Conservation (phyloP, 2,888 invertebrate species). For the Harpalus rubripes region DNA sequence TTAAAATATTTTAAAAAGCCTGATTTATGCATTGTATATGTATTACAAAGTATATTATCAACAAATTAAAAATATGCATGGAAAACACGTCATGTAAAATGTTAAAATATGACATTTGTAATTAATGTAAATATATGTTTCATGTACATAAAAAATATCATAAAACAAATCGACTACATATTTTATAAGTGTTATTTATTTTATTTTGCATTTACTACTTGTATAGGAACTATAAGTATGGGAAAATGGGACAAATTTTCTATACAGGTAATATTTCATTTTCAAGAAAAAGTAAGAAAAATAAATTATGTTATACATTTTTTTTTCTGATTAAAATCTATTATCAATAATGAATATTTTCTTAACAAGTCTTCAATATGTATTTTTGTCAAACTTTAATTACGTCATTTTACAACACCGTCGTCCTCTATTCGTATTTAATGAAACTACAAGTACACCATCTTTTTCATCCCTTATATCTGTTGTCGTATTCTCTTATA, state of each 20-base stretch:
- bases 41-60: background rate
- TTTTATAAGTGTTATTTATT: background rate
- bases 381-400: too few species aligned
- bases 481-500: background rate
- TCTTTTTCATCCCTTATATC: conserved; percentile 27
- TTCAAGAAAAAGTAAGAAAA: too few species aligned
- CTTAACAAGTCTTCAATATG: too few species aligned
- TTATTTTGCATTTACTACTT: background rate
- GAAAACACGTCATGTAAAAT: background rate
- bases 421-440: too few species aligned
- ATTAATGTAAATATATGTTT: conserved; percentile 7
- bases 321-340: too few species aligned
- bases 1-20: background rate
- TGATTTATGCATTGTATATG: background rate
- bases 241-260: background rate
- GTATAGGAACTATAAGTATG: background rate
- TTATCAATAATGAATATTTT: too few species aligned
- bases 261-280: background rate
- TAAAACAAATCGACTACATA: background rate
- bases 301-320: too few species aligned
- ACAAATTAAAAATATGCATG: background rate
- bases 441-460: too few species aligned
- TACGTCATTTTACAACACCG: too few species aligned
- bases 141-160: conserved; percentile 1
- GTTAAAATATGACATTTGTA: conserved; percentile 3